Conservation (phyloP, 2,797 vertebrate species). For the Enteromius anoplus region DNA sequence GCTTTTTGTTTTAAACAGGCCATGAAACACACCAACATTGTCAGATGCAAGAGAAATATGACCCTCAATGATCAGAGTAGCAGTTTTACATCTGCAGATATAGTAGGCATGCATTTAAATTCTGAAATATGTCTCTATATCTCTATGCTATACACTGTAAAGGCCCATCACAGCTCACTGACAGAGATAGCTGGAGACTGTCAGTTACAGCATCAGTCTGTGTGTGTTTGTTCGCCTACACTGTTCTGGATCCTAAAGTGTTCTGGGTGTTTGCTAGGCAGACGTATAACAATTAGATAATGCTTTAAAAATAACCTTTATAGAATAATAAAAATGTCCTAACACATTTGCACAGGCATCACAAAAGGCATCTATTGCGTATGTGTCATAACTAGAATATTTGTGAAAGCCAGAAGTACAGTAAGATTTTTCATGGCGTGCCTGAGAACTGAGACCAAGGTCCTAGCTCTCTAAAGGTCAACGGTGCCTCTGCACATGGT, state of each 20-base stretch:
- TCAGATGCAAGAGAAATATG: slow-evolving; percentile 67
- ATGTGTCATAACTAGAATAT: not conserved
- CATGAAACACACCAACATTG: slow-evolving; percentile 59
- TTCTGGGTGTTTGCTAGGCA: not conserved
- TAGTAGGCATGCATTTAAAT: slow-evolving; percentile 62
- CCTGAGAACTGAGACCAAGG: not conserved
- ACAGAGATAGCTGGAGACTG: slow-evolving; percentile 40
- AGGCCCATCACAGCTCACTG: not conserved
- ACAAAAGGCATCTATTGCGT: not conserved
- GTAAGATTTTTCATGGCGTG: not conserved
- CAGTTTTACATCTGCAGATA: slow-evolving; percentile 57
- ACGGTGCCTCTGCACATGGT: not conserved
- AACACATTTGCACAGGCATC: not conserved
- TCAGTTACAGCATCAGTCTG: slow-evolving; percentile 60
- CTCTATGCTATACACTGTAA: not conserved
- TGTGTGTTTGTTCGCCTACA: slow-evolving; percentile 47
- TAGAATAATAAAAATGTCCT: not conserved
- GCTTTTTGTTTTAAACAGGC: slow-evolving; percentile 58
- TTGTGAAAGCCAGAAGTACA: not conserved
- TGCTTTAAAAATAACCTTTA: not conserved
- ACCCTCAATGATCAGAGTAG: slow-evolving; percentile 54
- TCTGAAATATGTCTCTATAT: slow-evolving; percentile 55
- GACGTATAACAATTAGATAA: not conserved
- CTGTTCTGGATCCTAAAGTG: slow-evolving; percentile 36
- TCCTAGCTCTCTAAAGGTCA: slow-evolving; percentile 3